Evolutionary conservation across 2,797 vertebrate species (phyloP), one percentile per base, ranked within the genome.

Genomic region (Telmatherina bonti): DNA sequence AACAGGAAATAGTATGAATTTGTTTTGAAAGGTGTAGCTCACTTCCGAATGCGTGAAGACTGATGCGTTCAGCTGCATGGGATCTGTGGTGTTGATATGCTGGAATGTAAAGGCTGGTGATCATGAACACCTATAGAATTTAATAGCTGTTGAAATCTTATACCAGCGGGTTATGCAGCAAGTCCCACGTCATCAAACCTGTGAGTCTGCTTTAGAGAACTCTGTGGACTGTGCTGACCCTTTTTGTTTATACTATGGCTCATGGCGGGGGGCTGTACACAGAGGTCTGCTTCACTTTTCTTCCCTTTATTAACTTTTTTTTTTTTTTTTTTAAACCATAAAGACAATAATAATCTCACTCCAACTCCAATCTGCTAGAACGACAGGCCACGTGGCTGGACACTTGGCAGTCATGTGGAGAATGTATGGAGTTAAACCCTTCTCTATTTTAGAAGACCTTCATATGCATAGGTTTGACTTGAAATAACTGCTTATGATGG

Each of bases 381-480:
- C 31, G 33, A 26, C 27, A 0, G 58, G 10, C 26, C 65, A 45
- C 0, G 18, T 73, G 58, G 45, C 30, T 0, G 3, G 5, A 36
- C 65, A 72, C 67, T 13, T 72, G 54, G 60, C 62, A 72, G 80
- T 53, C 67, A 56, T 72, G 67, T 33, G 6, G 51, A 33, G 77
- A 83, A 81, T 84, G 79, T 56, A 56, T 67, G 67, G 61, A 43
- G 65, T 69, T 78, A 85, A 88, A 73, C 24, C 72, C 60, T 26
- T 27, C 68, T 78, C 84, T 89, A 84, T 89, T 92, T 88, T 74
- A 84, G 76, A 86, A 86, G 70, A 84, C 84, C 87, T 90, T 91
- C 75, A 73, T 78, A 65, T 82, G 74, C 63, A 55, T 80, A 70
- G 4, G 55, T 79, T 73, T 78, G 79, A 91, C 81, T 87, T 82